These are phyloP conservation scores for Papilio dardanus DNA, from an alignment of 1,140 invertebrate species.

Conservation along the genomic window DNA sequence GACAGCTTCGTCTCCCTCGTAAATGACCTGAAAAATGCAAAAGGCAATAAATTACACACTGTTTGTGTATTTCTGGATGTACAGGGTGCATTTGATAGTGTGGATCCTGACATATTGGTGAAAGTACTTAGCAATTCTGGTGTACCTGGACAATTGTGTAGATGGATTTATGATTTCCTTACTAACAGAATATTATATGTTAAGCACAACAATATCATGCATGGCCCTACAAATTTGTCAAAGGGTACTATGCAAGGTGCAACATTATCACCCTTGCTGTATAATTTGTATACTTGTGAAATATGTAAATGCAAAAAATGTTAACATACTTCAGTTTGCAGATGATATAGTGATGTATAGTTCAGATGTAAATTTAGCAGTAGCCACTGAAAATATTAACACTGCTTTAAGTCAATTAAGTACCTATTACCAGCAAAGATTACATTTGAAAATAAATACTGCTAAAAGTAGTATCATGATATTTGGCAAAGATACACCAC, in stretches of 20 bases:
- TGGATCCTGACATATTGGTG: constrained; percentile 38
- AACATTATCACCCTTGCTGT: constrained; percentile 47
- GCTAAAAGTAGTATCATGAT: constrained; percentile 31
- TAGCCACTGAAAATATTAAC: constrained; percentile 28
- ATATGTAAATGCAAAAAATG: constrained; percentile 39
- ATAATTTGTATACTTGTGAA: constrained; percentile 46
- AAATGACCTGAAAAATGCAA: constrained; percentile 42
- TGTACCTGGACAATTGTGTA: constrained; percentile 36
- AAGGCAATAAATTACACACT: constrained; percentile 33
- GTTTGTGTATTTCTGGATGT: constrained; percentile 47
- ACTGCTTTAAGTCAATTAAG: constrained; percentile 31
- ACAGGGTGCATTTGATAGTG: constrained; percentile 46
- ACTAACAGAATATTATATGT: constrained; percentile 44
- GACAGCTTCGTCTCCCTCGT: constrained; percentile 42
- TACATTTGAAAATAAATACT: not conserved
- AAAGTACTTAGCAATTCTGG: constrained; percentile 34
- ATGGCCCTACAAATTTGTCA: constrained; percentile 42
- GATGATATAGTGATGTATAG: constrained; percentile 46
- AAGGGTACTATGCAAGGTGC: constrained; percentile 52
- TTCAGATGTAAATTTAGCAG: constrained; percentile 29
- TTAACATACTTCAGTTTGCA: constrained; percentile 48
- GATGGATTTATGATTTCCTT: constrained; percentile 44
- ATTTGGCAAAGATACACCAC: constrained; percentile 32
- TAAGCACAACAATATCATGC: constrained; percentile 47
- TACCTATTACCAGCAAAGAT: not conserved